Evolutionary conservation across 2,113 vertebrate species (phyloP), one percentile per base, ranked within the genome.

Genomic region (Phrynosoma platyrhinos): DNA sequence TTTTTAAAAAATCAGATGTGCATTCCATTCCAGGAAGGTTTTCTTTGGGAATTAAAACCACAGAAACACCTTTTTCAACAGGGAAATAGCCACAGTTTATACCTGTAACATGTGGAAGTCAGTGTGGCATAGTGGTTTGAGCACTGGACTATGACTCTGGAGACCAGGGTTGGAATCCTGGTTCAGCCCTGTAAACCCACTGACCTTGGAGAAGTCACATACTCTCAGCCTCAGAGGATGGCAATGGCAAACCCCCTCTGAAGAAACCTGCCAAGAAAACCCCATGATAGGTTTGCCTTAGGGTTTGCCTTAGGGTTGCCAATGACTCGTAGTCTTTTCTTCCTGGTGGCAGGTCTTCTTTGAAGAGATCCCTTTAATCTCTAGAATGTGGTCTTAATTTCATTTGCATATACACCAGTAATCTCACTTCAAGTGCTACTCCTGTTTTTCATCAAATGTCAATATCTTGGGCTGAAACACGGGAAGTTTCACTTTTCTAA

Each of bases 351-450:
- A 89, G 84, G 94, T 93, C 87, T 86, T 94, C 88, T 1, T 69
- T 83, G 85, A 75, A 30, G 64, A 94, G 95, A 97, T 93, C 94
- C 91, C 91, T 95, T 87, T 97, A 96, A 97, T 96, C 94, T 90
- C 87, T 85, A 83, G 92, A 96, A 97, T 96, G 84, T 95, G 93
- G 93, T 97, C 90, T 89, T 82, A 94, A 96, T 96, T 94, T 82
- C 91, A 95, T 96, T 95, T 95, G 94, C 93, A 94, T 94, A 91
- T 76, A 89, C 90, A 92, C 89, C 93, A 93, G 78, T 88, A 88
- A 58, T 23, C 77, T 92, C 91, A 82, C 85, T 94, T 86, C 89
- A 92, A 94, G 91, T 30, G 90, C 6, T 66, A 95, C 87, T 79
- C 82, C 89, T 94, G 94, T 89, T 93, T 94, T 95, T 96, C 86